Evolutionary conservation across 2,888 invertebrate genomes (phyloP).

Genomic region (Campoplex capitator): DNA sequence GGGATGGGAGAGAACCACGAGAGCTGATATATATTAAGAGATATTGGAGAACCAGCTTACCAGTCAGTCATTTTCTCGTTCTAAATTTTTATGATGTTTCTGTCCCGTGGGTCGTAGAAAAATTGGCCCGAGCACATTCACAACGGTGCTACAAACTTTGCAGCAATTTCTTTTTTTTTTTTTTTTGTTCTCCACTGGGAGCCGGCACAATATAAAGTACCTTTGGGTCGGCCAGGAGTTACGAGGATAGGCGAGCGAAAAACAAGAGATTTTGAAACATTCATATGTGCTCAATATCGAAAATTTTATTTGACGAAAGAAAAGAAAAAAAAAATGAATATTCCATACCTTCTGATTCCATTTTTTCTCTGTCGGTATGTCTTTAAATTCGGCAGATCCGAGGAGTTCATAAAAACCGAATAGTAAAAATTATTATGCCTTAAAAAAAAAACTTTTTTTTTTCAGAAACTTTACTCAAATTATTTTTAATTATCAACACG

Average conservation of each 20-base stretch:
- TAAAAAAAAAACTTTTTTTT: background rate
- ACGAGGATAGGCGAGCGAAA: background rate
- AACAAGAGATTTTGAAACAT: background rate
- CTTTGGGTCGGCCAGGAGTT: conserved; percentile 24
- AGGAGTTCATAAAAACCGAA: background rate
- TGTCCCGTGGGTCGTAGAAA: conserved; percentile 64
- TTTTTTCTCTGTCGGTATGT: background rate
- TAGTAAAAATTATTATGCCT: background rate
- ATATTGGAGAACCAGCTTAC: conserved; percentile 45
- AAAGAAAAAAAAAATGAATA: background rate
- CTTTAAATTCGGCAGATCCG: background rate
- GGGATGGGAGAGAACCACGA: conserved; percentile 21
- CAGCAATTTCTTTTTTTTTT: conserved; percentile 46
- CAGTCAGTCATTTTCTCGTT: conserved; percentile 60
- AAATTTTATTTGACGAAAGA: background rate
- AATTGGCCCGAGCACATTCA: conserved; percentile 47
- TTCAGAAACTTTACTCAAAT: background rate
- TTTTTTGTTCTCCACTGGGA: conserved; percentile 20
- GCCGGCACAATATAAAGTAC: conserved; percentile 62
- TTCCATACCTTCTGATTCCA: background rate
- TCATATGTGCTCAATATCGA: background rate
- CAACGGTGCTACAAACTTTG: conserved; percentile 56
- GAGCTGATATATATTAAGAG: conserved; percentile 56
- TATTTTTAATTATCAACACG: background rate
- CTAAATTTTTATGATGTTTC: conserved; percentile 67